Evolutionary conservation across 2,113 vertebrate species (phyloP).

Genomic region (Danionella cerebrum): DNA sequence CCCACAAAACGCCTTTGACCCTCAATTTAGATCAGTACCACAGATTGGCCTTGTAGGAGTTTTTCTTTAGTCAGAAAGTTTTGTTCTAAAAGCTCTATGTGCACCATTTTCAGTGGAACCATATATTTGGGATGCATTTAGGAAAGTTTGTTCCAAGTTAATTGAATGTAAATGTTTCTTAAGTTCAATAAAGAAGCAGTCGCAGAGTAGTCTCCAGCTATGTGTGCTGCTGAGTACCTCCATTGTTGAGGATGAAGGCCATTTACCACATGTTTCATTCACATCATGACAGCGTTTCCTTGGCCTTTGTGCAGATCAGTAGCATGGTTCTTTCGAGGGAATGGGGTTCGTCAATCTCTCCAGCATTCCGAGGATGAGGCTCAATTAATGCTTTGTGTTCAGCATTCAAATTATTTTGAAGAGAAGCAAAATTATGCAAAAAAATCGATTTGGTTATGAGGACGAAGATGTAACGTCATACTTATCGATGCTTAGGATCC

Average conservation of each 20-base stretch:
- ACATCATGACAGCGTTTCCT: background rate
- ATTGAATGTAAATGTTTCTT: too few species aligned
- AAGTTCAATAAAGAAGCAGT: too few species aligned
- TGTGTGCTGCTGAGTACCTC: background rate
- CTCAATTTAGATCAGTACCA: too few species aligned
- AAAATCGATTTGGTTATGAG: background rate
- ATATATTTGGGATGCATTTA: too few species aligned
- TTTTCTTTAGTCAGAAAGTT: too few species aligned
- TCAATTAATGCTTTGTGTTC: constrained; percentile 2
- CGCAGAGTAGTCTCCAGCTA: background rate
- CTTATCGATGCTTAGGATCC: constrained; percentile 41
- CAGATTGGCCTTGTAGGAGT: too few species aligned
- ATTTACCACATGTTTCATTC: constrained; percentile 28
- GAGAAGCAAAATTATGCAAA: too few species aligned
- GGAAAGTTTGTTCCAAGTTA: too few species aligned
- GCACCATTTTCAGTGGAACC: too few species aligned
- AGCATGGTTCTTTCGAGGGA: background rate
- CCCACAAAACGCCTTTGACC: too few species aligned
- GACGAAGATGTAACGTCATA: background rate
- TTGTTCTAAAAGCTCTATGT: too few species aligned
- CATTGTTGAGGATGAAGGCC: background rate
- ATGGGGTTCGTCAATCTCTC: background rate
- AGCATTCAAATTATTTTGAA: too few species aligned
- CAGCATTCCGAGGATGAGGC: background rate
- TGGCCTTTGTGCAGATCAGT: background rate